A percentile compares a stretch with the other conserved stretches of the same genome.
These are phyloP conservation scores for Calliopsis andreniformis DNA, from an alignment of 1,140 invertebrate species.

Conservation along the genomic window DNA sequence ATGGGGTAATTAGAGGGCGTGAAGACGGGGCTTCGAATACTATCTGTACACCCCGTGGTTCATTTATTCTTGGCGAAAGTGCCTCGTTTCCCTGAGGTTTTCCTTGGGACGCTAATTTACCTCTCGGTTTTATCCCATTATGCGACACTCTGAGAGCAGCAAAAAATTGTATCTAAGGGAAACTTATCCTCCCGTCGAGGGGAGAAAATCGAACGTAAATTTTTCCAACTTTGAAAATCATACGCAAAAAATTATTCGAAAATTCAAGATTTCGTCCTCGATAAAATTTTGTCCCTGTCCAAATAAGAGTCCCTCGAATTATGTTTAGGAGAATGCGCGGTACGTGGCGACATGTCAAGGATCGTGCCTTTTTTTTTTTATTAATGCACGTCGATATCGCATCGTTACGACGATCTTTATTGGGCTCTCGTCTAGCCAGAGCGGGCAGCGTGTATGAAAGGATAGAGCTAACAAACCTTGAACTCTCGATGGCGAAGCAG, in stretches of 20 bases:
- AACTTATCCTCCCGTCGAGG: no score
- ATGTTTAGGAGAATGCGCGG: constrained; percentile 26
- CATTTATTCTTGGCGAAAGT: constrained; percentile 39
- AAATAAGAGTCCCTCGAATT: constrained; percentile 5
- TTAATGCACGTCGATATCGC: constrained; percentile 16
- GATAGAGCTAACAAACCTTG: constrained; percentile 52
- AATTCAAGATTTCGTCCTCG: background rate
- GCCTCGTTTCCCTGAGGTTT: constrained; percentile 23
- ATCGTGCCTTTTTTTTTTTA: constrained; percentile 4
- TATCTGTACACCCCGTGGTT: constrained; percentile 69
- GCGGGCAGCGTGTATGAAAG: constrained; percentile 12
- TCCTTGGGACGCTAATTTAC: constrained; percentile 4
- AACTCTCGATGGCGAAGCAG: constrained; percentile 39
- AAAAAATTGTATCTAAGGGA: background rate
- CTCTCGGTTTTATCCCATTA: background rate
- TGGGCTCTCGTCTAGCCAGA: constrained; percentile 12
- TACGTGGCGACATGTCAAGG: constrained; percentile 19
- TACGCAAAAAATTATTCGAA: constrained; percentile 14
- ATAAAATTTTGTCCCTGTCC: background rate
- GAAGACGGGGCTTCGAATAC: constrained; percentile 66
- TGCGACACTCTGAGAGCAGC: no score
- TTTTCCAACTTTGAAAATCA: no score
- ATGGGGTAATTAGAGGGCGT: constrained; percentile 81
- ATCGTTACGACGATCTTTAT: constrained; percentile 20
- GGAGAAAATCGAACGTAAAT: no score